Conservation (phyloP, 2,113 vertebrate genomes). For the Rhombomys opimus region DNA sequence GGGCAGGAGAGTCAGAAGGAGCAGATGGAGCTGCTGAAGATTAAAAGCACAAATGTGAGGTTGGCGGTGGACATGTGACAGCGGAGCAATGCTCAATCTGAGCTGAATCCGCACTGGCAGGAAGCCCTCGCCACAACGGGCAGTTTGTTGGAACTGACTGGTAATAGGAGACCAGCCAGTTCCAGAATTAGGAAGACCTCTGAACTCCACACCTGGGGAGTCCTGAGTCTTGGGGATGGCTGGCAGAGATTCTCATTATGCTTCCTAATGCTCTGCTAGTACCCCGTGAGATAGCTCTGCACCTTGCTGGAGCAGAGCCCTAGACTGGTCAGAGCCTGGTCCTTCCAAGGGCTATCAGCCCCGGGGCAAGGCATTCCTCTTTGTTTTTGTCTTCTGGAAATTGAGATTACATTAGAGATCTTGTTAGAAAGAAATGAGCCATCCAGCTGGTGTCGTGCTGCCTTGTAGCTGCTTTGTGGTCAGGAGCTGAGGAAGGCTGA, state of each 20-base stretch:
- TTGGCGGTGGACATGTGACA: neutral
- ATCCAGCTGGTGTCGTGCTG: neutral
- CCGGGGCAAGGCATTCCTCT: neutral
- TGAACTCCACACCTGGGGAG: neutral
- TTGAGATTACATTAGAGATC: neutral
- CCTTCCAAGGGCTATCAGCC: neutral
- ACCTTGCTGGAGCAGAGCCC: neutral
- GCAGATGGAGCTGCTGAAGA: constrained; percentile 12
- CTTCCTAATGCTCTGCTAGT: neutral
- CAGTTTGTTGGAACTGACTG: neutral
- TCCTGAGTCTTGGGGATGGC: neutral
- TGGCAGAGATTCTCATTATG: rapidly evolving
- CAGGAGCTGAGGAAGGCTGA: neutral
- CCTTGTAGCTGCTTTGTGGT: rapidly evolving
- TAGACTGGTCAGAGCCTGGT: neutral
- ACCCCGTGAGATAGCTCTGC: neutral
- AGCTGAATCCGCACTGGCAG: neutral
- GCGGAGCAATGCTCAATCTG: neutral
- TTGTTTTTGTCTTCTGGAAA: constrained; percentile 42
- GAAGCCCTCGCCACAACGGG: rapidly evolving
- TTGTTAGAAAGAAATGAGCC: neutral
- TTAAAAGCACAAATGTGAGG: neutral
- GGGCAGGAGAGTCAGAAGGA: neutral
- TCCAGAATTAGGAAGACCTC: too few species aligned
- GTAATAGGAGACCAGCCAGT: too few species aligned